Base-by-base conservation (phyloP, 1,140 invertebrate genomes). In the Galleria mellonella region DNA sequence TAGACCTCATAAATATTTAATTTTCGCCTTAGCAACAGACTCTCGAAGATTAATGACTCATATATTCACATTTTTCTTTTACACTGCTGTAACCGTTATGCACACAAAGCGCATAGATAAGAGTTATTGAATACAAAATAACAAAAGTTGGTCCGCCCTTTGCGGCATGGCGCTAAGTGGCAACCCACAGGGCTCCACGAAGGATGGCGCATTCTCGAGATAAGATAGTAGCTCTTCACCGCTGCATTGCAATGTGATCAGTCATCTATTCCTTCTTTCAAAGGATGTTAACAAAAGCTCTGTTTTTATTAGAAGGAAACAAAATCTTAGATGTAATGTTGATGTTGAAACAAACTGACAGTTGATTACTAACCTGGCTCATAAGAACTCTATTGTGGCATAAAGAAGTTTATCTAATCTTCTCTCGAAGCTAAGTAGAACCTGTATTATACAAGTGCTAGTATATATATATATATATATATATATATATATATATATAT, bases 181-280 rank as follows among this genome's bases (percentile, higher is more conserved):
- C 57, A 60, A 67, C 72, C 76, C 65, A 62, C 58, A 39, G 63
- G 44, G 63, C 51, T 59, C 43, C 48, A 46, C 55, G 54, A 66
- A 68, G 69, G 65, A 72, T 73, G 63, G 60, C 60, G 67, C 74
- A 79, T 82, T 82, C 77, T 63, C 42, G 11, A 82, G 77, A 82
- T 82, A 78, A 82, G 74, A 82, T 75, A 73, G 47, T 43, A 12
- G 17, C 17, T 6, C 17, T 23, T 23, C 17, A 44, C 15, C 39
- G 43, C 39, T 46, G 59, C 72, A 82, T 82, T 72, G 64, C 74
- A 64, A 68, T 71, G 58, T 53, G 60, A 54, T 70, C 51, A 71
- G 55, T 81, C 76, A 78, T 52, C 59, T 47, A 51, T 35, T 43
- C 51, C 44, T 43, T 40, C 47, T 36, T 31, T 42, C 32, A 10